These are phyloP conservation scores for Lordiphosa mommai DNA, from an alignment of 1,140 invertebrate species.

Conservation along the genomic window DNA sequence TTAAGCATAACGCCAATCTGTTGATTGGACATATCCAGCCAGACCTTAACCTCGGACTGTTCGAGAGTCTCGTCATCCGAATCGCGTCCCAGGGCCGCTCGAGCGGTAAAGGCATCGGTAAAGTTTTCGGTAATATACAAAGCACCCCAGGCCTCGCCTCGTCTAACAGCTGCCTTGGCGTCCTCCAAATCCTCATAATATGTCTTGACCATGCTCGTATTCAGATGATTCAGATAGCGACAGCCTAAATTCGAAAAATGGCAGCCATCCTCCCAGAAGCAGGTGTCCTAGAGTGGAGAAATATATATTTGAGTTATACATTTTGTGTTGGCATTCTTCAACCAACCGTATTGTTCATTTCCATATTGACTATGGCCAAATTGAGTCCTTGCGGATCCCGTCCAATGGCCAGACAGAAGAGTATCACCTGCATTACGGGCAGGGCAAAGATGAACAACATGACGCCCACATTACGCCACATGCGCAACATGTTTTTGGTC, in stretches of 20 bases:
- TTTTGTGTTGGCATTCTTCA: constrained; percentile 10
- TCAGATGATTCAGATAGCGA: constrained; percentile 86
- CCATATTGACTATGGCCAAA: constrained; percentile 92
- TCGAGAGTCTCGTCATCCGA: constrained; percentile 89
- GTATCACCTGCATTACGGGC: constrained; percentile 95
- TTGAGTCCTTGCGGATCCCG: constrained; percentile 91
- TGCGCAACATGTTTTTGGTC: constrained; percentile 95
- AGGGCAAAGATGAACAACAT: constrained; percentile 95
- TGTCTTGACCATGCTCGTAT: constrained; percentile 85
- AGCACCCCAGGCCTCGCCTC: constrained; percentile 91
- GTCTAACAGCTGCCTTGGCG: constrained; percentile 86
- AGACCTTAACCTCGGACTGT: constrained; percentile 90
- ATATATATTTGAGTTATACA: background rate
- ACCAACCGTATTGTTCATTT: constrained; percentile 84
- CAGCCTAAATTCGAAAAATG: constrained; percentile 87
- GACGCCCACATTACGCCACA: constrained; percentile 95
- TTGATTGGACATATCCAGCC: constrained; percentile 96
- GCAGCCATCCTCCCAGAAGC: constrained; percentile 82
- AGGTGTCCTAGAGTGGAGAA: constrained; percentile 40
- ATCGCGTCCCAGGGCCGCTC: constrained; percentile 85
- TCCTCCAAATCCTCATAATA: constrained; percentile 85
- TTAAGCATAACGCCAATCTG: constrained; percentile 92
- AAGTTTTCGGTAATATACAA: constrained; percentile 93
- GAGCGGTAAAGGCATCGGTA: constrained; percentile 87
- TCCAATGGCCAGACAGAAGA: constrained; percentile 97